phyloP scores from a whole-genome alignment of 2,113 vertebrate species.

The Tringa solitaria region DNA sequence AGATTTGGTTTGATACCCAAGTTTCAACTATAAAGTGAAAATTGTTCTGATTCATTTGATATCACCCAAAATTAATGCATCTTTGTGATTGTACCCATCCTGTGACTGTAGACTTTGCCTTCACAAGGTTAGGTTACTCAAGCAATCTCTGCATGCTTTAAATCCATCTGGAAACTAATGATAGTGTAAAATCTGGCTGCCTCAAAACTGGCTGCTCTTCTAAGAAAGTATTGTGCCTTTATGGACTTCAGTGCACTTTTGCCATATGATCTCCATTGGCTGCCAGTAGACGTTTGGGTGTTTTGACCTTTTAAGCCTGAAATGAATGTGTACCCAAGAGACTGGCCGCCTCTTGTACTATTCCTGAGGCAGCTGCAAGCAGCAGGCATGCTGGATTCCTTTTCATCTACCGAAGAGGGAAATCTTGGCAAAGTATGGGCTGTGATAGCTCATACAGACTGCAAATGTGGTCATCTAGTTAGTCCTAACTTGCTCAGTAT shows the following conservation, averaged over 20 bases:
- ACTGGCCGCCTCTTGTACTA: neutral
- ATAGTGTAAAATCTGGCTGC: constrained; percentile 6
- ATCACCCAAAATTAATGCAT: neutral
- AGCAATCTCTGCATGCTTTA: neutral
- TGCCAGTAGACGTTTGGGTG: neutral
- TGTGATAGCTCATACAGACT: neutral
- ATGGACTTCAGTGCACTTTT: neutral
- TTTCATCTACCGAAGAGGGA: constrained; percentile 8
- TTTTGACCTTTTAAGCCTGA: constrained; percentile 5
- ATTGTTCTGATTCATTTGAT: neutral
- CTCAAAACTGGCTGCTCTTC: constrained; percentile 41
- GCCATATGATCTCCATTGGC: constrained; percentile 4
- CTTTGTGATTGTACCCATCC: neutral
- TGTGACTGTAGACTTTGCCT: neutral
- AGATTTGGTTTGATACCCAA: neutral
- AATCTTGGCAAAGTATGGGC: neutral
- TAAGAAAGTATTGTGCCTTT: neutral
- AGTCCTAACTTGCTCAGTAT: neutral
- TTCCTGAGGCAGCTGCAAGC: neutral
- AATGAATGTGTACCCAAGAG: neutral
- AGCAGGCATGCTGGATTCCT: neutral
- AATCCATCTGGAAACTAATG: constrained; percentile 12
- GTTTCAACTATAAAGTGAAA: neutral
- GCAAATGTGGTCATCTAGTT: neutral
- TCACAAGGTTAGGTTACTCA: neutral